Evolutionary conservation across 1,140 invertebrate species (phyloP).

Genomic region (Drosophila nebulosa): DNA sequence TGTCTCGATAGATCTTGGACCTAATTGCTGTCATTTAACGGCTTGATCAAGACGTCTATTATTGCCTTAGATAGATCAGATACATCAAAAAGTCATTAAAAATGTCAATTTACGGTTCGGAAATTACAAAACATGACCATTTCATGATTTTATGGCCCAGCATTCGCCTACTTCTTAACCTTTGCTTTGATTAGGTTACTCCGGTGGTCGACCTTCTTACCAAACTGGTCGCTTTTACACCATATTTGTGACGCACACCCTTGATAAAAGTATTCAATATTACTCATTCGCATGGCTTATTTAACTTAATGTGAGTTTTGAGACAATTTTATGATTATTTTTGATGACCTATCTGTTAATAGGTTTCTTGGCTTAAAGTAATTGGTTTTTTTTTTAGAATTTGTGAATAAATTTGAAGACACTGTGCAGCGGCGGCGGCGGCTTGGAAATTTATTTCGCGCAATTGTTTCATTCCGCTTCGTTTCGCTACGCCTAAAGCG

Average conservation of each 20-base stretch:
- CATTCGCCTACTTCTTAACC: neutral
- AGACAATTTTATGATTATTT: too few relatives aligned
- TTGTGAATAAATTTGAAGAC: neutral
- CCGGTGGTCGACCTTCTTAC: neutral
- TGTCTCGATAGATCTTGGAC: too few relatives aligned
- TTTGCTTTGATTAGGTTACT: neutral
- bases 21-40: too few relatives aligned
- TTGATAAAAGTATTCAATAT: neutral
- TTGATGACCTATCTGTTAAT: too few relatives aligned
- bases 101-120: neutral
- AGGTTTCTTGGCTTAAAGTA: too few relatives aligned
- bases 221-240: neutral
- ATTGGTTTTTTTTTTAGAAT: neutral
- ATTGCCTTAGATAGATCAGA: too few relatives aligned
- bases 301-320: too few relatives aligned
- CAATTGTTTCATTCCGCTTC: slow-evolving; percentile 48
- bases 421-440: slow-evolving; percentile 1
- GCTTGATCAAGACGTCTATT: too few relatives aligned
- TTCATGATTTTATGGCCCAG: neutral
- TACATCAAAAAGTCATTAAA: neutral
- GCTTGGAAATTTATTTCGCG: neutral
- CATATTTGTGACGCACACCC: neutral
- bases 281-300: too few relatives aligned
- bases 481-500: slow-evolving; percentile 46
- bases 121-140: neutral